A percentile compares a stretch with the other conserved stretches of the same genome.
Conservation (phyloP, 2,888 invertebrate genomes). For the Tachystola acroxantha region DNA sequence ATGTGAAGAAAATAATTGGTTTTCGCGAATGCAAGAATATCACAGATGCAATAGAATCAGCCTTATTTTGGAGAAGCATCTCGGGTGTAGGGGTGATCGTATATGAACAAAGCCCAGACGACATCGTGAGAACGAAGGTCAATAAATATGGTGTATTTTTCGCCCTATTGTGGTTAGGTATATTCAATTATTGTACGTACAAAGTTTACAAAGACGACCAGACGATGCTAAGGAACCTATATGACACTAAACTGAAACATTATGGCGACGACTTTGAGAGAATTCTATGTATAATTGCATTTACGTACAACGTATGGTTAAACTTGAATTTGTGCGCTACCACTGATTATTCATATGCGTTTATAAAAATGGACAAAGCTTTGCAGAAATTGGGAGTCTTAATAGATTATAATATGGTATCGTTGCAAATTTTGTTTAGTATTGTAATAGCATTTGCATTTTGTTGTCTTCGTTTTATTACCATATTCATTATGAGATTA, state of each 20-base stretch:
- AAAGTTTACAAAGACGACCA: conserved; percentile 36
- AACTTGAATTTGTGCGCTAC: conserved; percentile 35
- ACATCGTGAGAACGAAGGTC: too few species aligned
- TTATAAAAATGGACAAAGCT: conserved; percentile 37
- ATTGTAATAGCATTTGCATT: conserved; percentile 21
- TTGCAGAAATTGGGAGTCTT: conserved; percentile 34
- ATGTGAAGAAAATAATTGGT: too few species aligned
- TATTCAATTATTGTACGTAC: conserved; percentile 40
- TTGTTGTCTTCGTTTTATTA: conserved; percentile 29
- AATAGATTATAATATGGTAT: conserved; percentile 31
- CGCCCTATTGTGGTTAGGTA: conserved; percentile 27
- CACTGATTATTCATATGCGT: conserved; percentile 24
- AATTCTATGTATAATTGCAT: conserved; percentile 28
- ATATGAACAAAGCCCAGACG: too few species aligned
- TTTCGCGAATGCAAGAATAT: too few species aligned
- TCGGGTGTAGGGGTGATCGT: too few species aligned
- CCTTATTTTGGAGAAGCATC: too few species aligned
- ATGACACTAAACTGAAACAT: conserved; percentile 43
- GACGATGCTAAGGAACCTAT: conserved; percentile 45
- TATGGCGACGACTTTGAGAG: conserved; percentile 53
- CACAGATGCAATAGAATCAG: too few species aligned
- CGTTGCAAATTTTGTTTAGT: conserved; percentile 22
- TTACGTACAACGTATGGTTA: conserved; percentile 39
- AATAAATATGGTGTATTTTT: conserved; percentile 33
- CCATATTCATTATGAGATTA: conserved; percentile 33